phyloP scores from a whole-genome alignment of 2,888 invertebrate genomes.

The Ditylenchus weischeri region DNA sequence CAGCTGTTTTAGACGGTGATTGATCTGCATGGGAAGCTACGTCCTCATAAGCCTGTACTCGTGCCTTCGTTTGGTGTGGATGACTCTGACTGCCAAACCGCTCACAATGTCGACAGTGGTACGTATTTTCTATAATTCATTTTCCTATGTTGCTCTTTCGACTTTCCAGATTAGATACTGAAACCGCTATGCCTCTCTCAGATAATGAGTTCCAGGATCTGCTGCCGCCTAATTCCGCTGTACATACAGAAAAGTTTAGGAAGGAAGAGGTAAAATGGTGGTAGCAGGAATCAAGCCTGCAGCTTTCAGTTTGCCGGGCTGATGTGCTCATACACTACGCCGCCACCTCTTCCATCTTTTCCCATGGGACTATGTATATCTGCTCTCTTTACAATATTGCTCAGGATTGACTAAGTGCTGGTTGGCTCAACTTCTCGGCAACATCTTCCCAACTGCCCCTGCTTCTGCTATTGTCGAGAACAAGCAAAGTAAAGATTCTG shows the following conservation, averaged over 20 bases:
- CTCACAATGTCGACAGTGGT: slow-evolving; percentile 12
- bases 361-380: too few species aligned
- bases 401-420: neutral
- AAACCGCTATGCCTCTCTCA: slow-evolving; percentile 6
- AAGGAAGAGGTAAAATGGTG: too few species aligned
- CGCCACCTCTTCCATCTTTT: too few species aligned
- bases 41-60: neutral
- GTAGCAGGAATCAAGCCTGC: too few species aligned
- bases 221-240: neutral
- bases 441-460: too few species aligned
- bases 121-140: neutral
- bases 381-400: too few species aligned
- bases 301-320: too few species aligned
- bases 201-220: neutral
- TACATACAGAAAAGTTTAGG: too few species aligned
- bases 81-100: slow-evolving; percentile 8
- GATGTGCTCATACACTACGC: too few species aligned
- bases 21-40: neutral
- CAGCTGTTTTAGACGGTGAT: slow-evolving; percentile 6
- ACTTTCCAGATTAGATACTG: neutral
- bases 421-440: neutral
- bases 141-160: neutral
- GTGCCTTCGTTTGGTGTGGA: slow-evolving; percentile 6
- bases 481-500: too few species aligned
- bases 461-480: too few species aligned